Conservation (phyloP, 1,140 invertebrate genomes). For the Platorchestia sp. region DNA sequence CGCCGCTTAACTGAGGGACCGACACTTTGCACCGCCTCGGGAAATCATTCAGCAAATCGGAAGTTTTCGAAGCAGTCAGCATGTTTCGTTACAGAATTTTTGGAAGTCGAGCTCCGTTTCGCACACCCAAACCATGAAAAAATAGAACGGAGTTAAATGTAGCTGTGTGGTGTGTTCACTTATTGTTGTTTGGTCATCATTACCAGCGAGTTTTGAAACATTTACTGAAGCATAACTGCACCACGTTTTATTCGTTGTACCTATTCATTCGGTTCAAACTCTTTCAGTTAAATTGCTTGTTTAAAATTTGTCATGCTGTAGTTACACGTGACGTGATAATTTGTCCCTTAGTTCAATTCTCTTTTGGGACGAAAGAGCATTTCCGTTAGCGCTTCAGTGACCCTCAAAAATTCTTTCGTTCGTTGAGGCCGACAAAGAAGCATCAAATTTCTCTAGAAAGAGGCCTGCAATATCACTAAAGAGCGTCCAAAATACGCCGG, state of each 20-base stretch:
- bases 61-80: too few relatives aligned
- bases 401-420: slow-evolving; percentile 17
- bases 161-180: background rate
- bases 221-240: background rate
- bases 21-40: too few relatives aligned
- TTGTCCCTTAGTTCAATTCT: background rate
- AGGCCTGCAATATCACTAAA: slow-evolving; percentile 20
- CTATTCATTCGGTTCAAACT: background rate
- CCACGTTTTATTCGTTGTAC: background rate
- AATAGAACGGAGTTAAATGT: too few relatives aligned
- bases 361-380: background rate
- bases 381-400: background rate
- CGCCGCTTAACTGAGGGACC: too few relatives aligned
- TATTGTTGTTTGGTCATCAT: background rate
- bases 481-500: slow-evolving; percentile 32
- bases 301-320: background rate
- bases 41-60: too few relatives aligned
- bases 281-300: background rate
- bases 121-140: too few relatives aligned
- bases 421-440: background rate
- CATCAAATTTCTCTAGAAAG: slow-evolving; percentile 48
- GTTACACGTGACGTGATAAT: background rate
- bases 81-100: too few relatives aligned
- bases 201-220: background rate
- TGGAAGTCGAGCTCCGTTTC: too few relatives aligned